phyloP scores from a whole-genome alignment of 2,113 vertebrate species.

The Salvelinus fontinalis region DNA sequence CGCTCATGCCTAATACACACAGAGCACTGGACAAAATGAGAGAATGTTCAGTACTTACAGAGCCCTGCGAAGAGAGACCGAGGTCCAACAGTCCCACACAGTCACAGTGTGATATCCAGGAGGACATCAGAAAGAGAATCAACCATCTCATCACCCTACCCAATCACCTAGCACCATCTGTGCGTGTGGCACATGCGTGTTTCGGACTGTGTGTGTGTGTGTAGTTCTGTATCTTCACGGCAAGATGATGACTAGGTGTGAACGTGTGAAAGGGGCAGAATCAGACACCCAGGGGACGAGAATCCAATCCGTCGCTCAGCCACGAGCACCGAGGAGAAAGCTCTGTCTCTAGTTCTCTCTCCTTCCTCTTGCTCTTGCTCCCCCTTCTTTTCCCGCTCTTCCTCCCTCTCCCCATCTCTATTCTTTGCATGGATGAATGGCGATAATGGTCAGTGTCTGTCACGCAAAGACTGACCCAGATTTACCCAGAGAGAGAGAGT shows the following conservation, averaged over 20 bases:
- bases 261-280: slow-evolving; percentile 41
- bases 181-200: slow-evolving; percentile 4
- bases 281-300: slow-evolving; percentile 39
- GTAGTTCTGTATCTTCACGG: slow-evolving; percentile 16
- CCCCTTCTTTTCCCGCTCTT: slow-evolving; percentile 12
- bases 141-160: not conserved
- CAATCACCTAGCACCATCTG: slow-evolving; percentile 1
- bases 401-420: slow-evolving; percentile 22
- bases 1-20: slow-evolving; percentile 29
- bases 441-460: slow-evolving; percentile 47
- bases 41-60: slow-evolving; percentile 24
- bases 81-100: not conserved
- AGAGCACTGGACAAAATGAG: slow-evolving; percentile 55
- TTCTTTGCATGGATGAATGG: not conserved
- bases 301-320: slow-evolving; percentile 34
- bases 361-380: slow-evolving; percentile 6
- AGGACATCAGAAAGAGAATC: not conserved
- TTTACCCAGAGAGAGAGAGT: slow-evolving; percentile 31
- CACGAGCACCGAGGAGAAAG: slow-evolving; percentile 14
- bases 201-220: slow-evolving; percentile 5
- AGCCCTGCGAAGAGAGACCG: slow-evolving; percentile 20
- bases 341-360: slow-evolving; percentile 17
- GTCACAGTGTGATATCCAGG: not conserved
- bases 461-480: slow-evolving; percentile 70
- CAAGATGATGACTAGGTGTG: slow-evolving; percentile 23